Evolutionary conservation across 53 echinoderm and acorn worm genomes (phyloP), one percentile per base, ranked within the genome.

Genomic region (Paracentrotus lividus): DNA sequence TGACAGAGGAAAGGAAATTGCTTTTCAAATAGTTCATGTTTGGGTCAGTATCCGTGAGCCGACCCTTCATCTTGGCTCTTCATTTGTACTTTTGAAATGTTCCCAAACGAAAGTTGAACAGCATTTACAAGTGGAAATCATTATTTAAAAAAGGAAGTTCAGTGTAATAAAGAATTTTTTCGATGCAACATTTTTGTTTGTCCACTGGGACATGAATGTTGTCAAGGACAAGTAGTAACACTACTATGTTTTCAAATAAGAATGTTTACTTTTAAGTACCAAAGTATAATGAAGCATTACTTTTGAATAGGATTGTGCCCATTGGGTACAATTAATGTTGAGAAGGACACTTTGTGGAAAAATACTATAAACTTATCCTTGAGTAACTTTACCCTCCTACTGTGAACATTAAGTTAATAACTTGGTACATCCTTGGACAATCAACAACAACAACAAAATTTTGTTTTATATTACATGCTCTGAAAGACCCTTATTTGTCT

Each of bases 1-100:
- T 72, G 3, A 6, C 20, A 6, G n/a, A 38, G 40, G 36, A 72
- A 32, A 72, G 72, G 40, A 72, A 72, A 72, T 72, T 38, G 72
- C 72, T 72, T 72, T 72, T 72, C 40, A 72, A 72, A 72, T 72
- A 72, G 72, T 72, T 72, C 72, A 72, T 38, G 72, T 72, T 10
- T 40, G 40, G 72, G 32, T 72, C 40, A 40, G 40, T 5, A 72
- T 40, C 72, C 72, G 36, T 3, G 1, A 20, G 13, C 40, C 5
- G 36, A 32, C 40, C 20, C 7, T 72, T 40, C 36, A 21, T 38
- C n/a, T n/a, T n/a, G n/a, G n/a, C n/a, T n/a, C 40, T 72, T 40
- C 20, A 40, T 72, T 18, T 38, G 64, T 72, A 38, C 72, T 72
- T 72, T 72, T 40, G 72, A 40, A 21, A 18, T 40, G 20, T 40